phyloP scores from a whole-genome alignment of 2,113 vertebrate species.

The Notiomystis cincta region DNA sequence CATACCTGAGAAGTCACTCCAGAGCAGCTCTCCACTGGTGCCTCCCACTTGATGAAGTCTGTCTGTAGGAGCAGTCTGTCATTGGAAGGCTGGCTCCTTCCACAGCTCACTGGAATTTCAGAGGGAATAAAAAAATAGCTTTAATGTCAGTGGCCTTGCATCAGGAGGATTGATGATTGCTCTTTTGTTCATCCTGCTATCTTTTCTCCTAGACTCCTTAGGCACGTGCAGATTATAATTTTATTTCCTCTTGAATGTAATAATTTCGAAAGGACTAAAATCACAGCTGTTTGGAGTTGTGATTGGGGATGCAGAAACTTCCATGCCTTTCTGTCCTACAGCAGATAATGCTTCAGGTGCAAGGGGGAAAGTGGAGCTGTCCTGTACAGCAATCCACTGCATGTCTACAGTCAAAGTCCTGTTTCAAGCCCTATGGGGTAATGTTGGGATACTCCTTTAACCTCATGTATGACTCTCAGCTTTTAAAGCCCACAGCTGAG shows the following conservation, averaged over 20 bases:
- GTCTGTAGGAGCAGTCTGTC: background rate
- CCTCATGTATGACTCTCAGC: background rate
- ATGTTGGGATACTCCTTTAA: background rate
- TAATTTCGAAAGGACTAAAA: background rate
- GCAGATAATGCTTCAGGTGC: background rate
- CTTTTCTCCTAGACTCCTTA: background rate
- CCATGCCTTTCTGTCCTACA: background rate
- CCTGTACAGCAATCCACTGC: background rate
- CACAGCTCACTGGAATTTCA: background rate
- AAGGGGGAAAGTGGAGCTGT: accelerated
- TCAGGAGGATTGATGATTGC: background rate
- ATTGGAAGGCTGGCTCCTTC: background rate
- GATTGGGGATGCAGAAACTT: background rate
- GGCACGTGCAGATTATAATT: background rate
- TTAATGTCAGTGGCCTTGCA: background rate
- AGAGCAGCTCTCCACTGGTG: background rate
- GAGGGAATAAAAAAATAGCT: background rate
- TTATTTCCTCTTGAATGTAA: background rate
- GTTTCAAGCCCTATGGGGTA: background rate
- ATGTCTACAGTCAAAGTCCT: background rate
- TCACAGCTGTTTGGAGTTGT: background rate
- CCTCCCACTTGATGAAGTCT: background rate
- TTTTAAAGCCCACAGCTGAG: background rate
- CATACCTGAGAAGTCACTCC: background rate
- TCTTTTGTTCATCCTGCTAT: background rate